phyloP scores from a whole-genome alignment of 2,113 vertebrate genomes.

The Semnornis frantzii region DNA sequence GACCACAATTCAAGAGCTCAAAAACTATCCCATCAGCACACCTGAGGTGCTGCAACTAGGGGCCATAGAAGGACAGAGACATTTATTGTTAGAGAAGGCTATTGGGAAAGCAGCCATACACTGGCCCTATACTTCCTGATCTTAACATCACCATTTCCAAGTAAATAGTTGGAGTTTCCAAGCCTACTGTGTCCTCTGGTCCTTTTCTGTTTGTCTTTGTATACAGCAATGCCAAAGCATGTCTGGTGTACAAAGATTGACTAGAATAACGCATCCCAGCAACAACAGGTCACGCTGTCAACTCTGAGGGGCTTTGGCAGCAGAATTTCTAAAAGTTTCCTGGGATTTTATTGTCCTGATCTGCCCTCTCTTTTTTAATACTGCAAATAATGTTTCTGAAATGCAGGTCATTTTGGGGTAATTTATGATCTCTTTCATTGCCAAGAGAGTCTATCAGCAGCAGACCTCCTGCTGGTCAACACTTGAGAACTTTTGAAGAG shows the following conservation, averaged over 20 bases:
- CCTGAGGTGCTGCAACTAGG: not conserved
- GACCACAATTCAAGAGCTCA: not conserved
- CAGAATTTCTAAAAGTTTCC: constrained; percentile 30
- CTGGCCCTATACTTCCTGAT: constrained; percentile 14
- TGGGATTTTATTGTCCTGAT: constrained; percentile 38
- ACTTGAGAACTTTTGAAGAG: not conserved
- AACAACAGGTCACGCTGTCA: constrained; percentile 17
- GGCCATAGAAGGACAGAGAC: constrained; percentile 15
- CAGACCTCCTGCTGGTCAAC: not conserved
- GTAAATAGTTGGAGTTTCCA: constrained; percentile 15
- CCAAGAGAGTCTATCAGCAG: constrained; percentile 1
- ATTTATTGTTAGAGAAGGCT: not conserved
- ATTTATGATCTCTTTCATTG: constrained; percentile 25
- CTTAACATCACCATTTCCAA: not conserved
- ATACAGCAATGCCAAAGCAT: constrained; percentile 23
- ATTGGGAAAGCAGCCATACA: not conserved
- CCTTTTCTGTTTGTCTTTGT: constrained; percentile 26
- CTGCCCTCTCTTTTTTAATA: constrained; percentile 27
- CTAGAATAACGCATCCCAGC: constrained; percentile 26
- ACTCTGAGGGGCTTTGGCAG: not conserved
- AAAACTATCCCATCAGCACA: not conserved
- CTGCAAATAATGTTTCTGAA: constrained; percentile 32
- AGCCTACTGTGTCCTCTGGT: not conserved
- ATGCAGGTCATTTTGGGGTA: constrained; percentile 24
- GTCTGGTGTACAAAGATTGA: not conserved